Evolutionary conservation across 35 echinoderm and acorn worm genomes (phyloP), one percentile per base, ranked within the genome.

Genomic region (Lytechinus pictus): DNA sequence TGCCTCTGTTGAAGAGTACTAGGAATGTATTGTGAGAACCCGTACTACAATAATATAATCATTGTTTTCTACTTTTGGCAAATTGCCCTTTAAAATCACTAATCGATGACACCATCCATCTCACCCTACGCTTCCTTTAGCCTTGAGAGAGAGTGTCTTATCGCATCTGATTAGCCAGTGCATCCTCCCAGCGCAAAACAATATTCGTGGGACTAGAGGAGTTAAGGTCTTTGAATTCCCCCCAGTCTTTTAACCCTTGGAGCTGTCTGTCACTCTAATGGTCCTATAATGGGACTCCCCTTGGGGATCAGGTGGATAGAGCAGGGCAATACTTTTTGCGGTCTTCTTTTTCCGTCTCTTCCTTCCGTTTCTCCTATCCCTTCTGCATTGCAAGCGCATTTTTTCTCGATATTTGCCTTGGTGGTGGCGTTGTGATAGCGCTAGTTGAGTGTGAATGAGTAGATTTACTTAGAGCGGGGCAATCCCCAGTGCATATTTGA

Each of bases 281-380:
- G 54, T 94, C 54, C 57, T 57, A 57, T 57, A 94, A 94, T 28
- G 57, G 60, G 60, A 94, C n/a, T 27, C 72, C 54, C 54, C 54
- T 28, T 27, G 94, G 60, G 54, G 28, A 9, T 60, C 4, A 51
- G 89, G 53, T 16, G 29, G 33, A 51, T 24, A 6, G n/a, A 79
- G 66, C 6, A 24, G 66, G n/a, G 66, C n/a, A 71, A 21, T 13
- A 58, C 61, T 24, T 71, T 3, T 71, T 5, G 5, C 19, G 33
- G 33, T 79, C 14, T 79, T n/a, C 19, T 24, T 79, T n/a, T 79
- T 5, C 14, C 4, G 4, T 79, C 66, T n/a, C 21, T 79, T 16
- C n/a, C 66, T 79, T 24, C n/a, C 66, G 4, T 57, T 8, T 58
- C 56, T 57, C 55, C 11, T 11, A 57, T 71, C 61, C 24, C 61